Conservation (phyloP, 2,113 vertebrate species). For the Cygnus buccinator region DNA sequence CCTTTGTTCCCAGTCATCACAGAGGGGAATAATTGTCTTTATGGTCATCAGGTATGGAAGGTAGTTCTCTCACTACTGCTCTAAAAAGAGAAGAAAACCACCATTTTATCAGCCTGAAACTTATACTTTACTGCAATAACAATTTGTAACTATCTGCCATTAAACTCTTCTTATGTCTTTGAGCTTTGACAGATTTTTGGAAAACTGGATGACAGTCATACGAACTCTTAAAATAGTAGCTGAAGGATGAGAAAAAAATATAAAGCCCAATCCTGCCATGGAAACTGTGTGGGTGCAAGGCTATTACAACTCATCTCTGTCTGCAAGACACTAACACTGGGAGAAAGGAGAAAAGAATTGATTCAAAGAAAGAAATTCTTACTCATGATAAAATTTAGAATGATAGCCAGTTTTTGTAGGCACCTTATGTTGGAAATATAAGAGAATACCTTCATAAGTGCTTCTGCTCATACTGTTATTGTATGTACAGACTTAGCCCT, state of each 20-base stretch:
- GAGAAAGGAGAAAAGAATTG: not conserved
- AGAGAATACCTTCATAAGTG: not conserved
- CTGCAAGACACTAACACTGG: conserved; percentile 1
- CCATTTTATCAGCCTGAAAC: not conserved
- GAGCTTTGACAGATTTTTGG: conserved; percentile 37
- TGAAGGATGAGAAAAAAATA: conserved; percentile 7
- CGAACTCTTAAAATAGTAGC: conserved; percentile 45
- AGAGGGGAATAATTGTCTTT: not conserved
- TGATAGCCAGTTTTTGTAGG: not conserved
- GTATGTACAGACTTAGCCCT: not conserved
- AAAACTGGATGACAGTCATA: conserved; percentile 30
- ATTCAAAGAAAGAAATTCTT: not conserved
- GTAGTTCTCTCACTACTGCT: not conserved
- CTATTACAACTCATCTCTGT: not conserved
- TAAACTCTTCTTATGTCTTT: not conserved
- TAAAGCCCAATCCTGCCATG: not conserved
- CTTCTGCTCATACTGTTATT: not conserved
- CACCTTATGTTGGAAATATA: not conserved
- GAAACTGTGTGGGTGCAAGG: conserved; percentile 22
- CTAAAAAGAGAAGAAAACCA: not conserved
- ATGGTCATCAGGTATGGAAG: not conserved
- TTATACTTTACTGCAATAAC: not conserved
- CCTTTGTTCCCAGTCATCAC: not conserved
- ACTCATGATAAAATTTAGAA: not conserved
- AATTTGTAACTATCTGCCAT: not conserved